A percentile compares a stretch with the other conserved stretches of the same genome.
Evolutionary conservation across 2,797 vertebrate genomes (phyloP).

Genomic region (Discoglossus pictus): DNA sequence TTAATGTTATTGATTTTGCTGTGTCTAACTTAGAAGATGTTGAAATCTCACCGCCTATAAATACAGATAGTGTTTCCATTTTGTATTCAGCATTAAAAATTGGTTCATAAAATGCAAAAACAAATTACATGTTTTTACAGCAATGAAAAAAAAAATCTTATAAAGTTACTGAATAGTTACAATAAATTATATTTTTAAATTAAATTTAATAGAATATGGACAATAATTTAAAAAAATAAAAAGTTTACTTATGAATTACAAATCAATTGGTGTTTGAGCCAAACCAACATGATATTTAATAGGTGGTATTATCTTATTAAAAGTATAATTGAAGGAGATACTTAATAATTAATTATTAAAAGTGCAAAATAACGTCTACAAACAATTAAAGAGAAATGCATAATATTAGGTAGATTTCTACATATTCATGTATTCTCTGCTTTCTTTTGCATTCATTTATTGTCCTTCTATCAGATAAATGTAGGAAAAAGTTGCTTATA

Average conservation of each 20-base stretch:
- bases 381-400: no score
- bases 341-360: conserved; percentile 6
- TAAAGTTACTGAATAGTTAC: conserved; percentile 60
- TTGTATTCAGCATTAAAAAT: conserved; percentile 19
- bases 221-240: no score
- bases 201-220: conserved; percentile 70
- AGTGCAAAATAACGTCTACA: no score
- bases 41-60: conserved; percentile 50
- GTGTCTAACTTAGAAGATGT: conserved; percentile 42
- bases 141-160: conserved; percentile 32
- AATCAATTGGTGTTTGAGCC: no score
- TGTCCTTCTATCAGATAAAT: no score
- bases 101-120: conserved; percentile 4
- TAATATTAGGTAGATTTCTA: no score
- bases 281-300: no score
- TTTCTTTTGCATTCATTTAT: no score
- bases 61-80: conserved; percentile 2
- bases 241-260: no score
- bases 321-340: neutral
- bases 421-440: no score
- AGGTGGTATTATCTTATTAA: conserved; percentile 63
- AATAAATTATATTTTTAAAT: no score
- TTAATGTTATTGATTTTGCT: conserved; percentile 61
- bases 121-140: neutral
- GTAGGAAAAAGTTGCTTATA: no score